Percentiles rank a stretch among this genome's conserved stretches.
These are phyloP conservation scores for Clostera curtula DNA, from an alignment of 2,888 invertebrate genomes.

Conservation along the genomic window DNA sequence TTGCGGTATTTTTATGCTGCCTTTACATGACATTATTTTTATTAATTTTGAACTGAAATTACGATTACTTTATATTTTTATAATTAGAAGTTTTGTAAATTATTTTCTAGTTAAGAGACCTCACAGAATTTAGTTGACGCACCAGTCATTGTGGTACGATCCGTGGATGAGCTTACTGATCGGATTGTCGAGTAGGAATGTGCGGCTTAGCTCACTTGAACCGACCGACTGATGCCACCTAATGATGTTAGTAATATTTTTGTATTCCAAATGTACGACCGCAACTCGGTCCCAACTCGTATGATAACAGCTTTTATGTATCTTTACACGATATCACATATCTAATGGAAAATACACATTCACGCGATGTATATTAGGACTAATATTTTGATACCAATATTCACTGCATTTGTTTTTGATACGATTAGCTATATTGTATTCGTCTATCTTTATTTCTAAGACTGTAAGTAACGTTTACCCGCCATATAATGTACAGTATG, in stretches of 20 bases:
- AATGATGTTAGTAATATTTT: conserved; percentile 59
- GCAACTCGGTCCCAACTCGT: conserved; percentile 39
- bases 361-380: conserved; percentile 56
- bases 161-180: conserved; percentile 38
- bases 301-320: conserved; percentile 48
- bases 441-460: conserved; percentile 55
- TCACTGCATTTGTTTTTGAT: conserved; percentile 65
- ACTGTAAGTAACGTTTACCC: conserved; percentile 55
- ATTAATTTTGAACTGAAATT: conserved; percentile 45
- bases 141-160: conserved; percentile 38
- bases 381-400: conserved; percentile 72
- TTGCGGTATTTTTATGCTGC: conserved; percentile 56
- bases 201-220: conserved; percentile 33
- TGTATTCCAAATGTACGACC: conserved; percentile 51
- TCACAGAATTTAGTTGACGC: conserved; percentile 40
- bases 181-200: conserved; percentile 41
- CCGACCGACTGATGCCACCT: conserved; percentile 37
- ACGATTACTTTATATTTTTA: conserved; percentile 67
- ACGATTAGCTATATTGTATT: conserved; percentile 57
- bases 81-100: conserved; percentile 64
- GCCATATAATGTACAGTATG: conserved; percentile 65
- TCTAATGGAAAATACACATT: conserved; percentile 58
- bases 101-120: conserved; percentile 57
- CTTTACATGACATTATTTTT: conserved; percentile 43
- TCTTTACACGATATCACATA: conserved; percentile 68